phyloP scores from a whole-genome alignment of 2,888 invertebrate species.

The Odontomyia ornata region DNA sequence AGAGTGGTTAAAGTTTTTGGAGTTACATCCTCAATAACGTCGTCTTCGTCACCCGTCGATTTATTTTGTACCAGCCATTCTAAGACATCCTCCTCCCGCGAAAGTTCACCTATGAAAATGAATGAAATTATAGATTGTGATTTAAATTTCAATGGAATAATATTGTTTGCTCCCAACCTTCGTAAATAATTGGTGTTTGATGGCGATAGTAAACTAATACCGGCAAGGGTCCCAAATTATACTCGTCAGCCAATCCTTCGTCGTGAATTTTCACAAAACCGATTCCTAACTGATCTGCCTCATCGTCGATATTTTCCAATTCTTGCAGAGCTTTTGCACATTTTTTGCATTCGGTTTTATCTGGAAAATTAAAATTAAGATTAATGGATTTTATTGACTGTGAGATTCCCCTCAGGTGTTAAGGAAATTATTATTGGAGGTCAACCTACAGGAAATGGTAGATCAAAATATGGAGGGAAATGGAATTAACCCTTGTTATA shows the following conservation, averaged over 20 bases:
- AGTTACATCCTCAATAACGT: constrained; percentile 94
- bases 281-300: constrained; percentile 92
- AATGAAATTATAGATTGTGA: neutral
- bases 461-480: too few species aligned
- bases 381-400: neutral
- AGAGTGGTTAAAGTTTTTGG: constrained; percentile 86
- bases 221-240: constrained; percentile 88
- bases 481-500: too few species aligned
- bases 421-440: too few species aligned
- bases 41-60: constrained; percentile 92
- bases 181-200: constrained; percentile 93
- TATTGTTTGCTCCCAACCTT: constrained; percentile 69
- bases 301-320: constrained; percentile 93
- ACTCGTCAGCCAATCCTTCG: constrained; percentile 89
- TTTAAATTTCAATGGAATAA: neutral
- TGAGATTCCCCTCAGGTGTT: neutral
- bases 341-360: constrained; percentile 92
- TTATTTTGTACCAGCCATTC: constrained; percentile 94
- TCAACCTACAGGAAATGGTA: too few species aligned
- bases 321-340: constrained; percentile 90
- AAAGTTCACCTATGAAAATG: constrained; percentile 76
- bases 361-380: constrained; percentile 65
- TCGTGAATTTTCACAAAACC: constrained; percentile 95
- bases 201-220: constrained; percentile 92
- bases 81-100: constrained; percentile 89